Evolutionary conservation across 2,888 invertebrate genomes (phyloP).

Genomic region (Zaprionus lineosus): DNA sequence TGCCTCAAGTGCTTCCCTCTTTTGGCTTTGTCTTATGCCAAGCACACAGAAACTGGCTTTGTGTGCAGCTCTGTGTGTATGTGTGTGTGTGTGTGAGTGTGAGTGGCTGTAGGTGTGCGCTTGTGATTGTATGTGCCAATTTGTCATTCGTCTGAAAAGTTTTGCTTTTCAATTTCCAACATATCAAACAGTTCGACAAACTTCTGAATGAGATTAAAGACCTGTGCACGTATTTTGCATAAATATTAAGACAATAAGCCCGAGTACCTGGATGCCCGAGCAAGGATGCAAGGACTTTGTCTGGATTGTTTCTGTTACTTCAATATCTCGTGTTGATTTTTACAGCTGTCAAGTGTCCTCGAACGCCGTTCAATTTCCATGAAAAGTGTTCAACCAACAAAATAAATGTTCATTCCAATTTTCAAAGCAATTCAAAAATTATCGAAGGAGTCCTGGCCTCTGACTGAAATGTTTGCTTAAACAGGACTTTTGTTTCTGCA

Average conservation of each 20-base stretch:
- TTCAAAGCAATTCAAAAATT: too few relatives aligned
- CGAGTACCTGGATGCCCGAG: slow-evolving; percentile 33
- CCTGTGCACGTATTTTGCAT: slow-evolving; percentile 73
- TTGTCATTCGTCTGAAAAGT: slow-evolving; percentile 48
- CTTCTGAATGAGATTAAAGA: slow-evolving; percentile 60
- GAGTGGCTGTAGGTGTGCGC: slow-evolving; percentile 4
- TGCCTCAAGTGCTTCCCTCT: slow-evolving; percentile 42
- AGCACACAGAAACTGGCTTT: slow-evolving; percentile 17
- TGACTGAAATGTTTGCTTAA: too few relatives aligned
- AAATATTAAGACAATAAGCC: slow-evolving; percentile 66
- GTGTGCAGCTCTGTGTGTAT: slow-evolving; percentile 6
- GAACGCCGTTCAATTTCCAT: slow-evolving; percentile 54
- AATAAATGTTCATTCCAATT: too few relatives aligned
- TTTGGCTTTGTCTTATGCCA: slow-evolving; percentile 59
- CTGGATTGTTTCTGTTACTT: background rate
- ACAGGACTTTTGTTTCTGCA: too few relatives aligned
- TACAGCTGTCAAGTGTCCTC: slow-evolving; percentile 53
- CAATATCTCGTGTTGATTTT: slow-evolving; percentile 48
- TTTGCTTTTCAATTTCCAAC: slow-evolving; percentile 73
- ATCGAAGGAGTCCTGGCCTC: too few relatives aligned
- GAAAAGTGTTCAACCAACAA: too few relatives aligned
- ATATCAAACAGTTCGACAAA: slow-evolving; percentile 61
- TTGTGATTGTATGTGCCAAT: slow-evolving; percentile 11
- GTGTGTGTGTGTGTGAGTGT: slow-evolving; percentile 16
- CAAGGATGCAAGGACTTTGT: too few relatives aligned